phyloP scores from a whole-genome alignment of 1,140 invertebrate genomes.

The Cydia fagiglandana region DNA sequence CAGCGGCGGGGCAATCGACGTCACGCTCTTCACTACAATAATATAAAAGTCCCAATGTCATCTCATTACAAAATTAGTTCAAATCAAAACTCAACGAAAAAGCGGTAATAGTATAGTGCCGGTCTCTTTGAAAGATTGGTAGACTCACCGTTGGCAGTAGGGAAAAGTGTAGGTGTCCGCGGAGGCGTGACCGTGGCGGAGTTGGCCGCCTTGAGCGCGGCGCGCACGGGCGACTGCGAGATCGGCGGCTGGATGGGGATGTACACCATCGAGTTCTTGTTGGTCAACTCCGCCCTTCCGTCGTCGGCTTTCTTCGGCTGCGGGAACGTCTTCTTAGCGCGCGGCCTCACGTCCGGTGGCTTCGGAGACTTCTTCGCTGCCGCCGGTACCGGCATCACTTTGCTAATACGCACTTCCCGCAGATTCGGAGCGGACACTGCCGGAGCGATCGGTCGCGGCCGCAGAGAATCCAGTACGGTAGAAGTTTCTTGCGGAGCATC shows the following conservation, averaged over 20 bases:
- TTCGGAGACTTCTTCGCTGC: slow-evolving; percentile 45
- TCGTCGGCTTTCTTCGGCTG: slow-evolving; percentile 65
- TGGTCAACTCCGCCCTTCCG: slow-evolving; percentile 59
- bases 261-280: slow-evolving; percentile 76
- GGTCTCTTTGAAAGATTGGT: neutral
- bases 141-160: slow-evolving; percentile 45
- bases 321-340: slow-evolving; percentile 66
- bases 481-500: slow-evolving; percentile 62
- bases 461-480: slow-evolving; percentile 68
- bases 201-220: slow-evolving; percentile 37
- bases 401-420: slow-evolving; percentile 66
- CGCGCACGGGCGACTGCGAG: slow-evolving; percentile 57
- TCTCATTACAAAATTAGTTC: neutral
- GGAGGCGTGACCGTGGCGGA: slow-evolving; percentile 37
- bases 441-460: slow-evolving; percentile 60
- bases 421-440: slow-evolving; percentile 42
- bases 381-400: slow-evolving; percentile 52
- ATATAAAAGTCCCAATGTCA: neutral
- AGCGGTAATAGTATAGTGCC: no score
- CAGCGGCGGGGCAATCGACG: slow-evolving; percentile 47
- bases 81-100: no score
- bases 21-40: slow-evolving; percentile 50
- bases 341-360: slow-evolving; percentile 48
- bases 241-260: slow-evolving; percentile 70
- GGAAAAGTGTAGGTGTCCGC: slow-evolving; percentile 30